Conservation (phyloP, 2,113 vertebrate species). For the Formicarius rufipectus region DNA sequence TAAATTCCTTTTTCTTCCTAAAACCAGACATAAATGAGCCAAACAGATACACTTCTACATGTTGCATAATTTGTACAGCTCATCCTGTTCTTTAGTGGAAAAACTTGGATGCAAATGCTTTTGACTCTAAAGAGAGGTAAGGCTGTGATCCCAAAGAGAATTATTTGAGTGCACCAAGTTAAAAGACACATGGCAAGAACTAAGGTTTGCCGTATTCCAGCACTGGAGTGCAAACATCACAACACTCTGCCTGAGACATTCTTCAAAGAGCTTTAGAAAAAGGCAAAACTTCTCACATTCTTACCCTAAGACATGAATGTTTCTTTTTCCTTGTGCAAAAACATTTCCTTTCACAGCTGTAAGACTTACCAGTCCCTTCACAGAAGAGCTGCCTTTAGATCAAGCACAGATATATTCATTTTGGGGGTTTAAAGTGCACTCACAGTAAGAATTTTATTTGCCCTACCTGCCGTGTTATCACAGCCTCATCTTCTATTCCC, state of each 20-base stretch:
- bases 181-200: background rate
- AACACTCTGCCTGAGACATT: background rate
- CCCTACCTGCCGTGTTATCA: background rate
- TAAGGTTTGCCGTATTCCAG: background rate
- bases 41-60: background rate
- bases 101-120: background rate
- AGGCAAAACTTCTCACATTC: background rate
- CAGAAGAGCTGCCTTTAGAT: conserved; percentile 27
- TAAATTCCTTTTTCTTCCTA: background rate
- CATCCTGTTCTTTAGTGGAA: background rate
- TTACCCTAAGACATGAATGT: background rate
- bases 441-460: background rate
- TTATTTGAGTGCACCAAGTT: background rate
- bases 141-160: background rate
- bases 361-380: conserved; percentile 20
- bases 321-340: background rate
- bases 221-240: background rate
- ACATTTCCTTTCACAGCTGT: background rate
- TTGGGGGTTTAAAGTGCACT: conserved; percentile 44
- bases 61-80: background rate
- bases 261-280: conserved; percentile 22
- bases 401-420: background rate
- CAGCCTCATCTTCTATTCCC: conserved; percentile 58
- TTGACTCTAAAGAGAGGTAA: background rate
- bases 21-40: background rate